Evolutionary conservation across 1,140 invertebrate genomes (phyloP).

Genomic region (Ctenoplectra terminalis): DNA sequence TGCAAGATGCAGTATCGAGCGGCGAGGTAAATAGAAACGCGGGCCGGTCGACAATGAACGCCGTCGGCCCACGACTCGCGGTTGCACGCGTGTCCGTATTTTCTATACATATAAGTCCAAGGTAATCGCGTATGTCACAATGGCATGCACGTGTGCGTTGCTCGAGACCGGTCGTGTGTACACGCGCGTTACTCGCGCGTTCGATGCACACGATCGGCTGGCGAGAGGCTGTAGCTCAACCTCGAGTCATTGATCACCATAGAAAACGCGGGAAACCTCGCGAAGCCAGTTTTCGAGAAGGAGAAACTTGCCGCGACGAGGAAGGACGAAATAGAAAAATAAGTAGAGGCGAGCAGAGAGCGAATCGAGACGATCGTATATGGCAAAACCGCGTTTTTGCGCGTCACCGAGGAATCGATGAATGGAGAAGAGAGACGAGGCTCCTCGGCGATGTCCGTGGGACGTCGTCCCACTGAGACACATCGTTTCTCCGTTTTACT

Average conservation of each 20-base stretch:
- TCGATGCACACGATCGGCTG: constrained; percentile 19
- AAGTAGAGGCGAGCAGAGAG: not conserved
- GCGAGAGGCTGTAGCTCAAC: constrained; percentile 37
- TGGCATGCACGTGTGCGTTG: constrained; percentile 57
- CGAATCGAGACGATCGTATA: constrained; percentile 43
- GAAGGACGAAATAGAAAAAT: not conserved
- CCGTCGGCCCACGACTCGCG: constrained; percentile 58
- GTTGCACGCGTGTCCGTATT: constrained; percentile 49
- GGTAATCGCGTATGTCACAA: constrained; percentile 82
- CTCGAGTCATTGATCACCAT: constrained; percentile 74
- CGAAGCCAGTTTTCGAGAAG: not conserved
- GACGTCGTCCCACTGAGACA: constrained; percentile 68
- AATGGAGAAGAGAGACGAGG: constrained; percentile 56
- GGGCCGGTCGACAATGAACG: constrained; percentile 71
- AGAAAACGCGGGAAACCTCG: constrained; percentile 72
- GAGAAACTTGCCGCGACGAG: not conserved
- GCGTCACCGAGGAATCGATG: constrained; percentile 60
- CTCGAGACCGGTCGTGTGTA: constrained; percentile 41
- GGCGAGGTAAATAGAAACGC: constrained; percentile 53
- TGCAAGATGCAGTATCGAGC: no score
- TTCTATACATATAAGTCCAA: constrained; percentile 76
- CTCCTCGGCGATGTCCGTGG: constrained; percentile 15
- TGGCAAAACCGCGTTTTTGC: constrained; percentile 70
- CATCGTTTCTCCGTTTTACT: constrained; percentile 24
- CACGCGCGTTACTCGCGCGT: constrained; percentile 4